These are phyloP conservation scores for Lottia scabra DNA, from an alignment of 2,888 invertebrate species.

Conservation along the genomic window DNA sequence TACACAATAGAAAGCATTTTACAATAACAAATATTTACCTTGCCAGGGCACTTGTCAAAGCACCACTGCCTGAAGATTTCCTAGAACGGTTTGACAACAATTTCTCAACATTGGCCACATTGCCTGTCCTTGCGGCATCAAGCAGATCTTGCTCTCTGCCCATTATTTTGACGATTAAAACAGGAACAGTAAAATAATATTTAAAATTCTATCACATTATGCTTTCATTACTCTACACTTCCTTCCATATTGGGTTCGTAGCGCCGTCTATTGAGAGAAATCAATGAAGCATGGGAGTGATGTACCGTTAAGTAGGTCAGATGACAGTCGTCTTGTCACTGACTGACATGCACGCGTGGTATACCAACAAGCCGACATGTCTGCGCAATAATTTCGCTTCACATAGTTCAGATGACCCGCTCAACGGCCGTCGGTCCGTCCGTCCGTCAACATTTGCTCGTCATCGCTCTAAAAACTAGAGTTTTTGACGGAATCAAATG, in stretches of 20 bases:
- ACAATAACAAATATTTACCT: slow-evolving; percentile 17
- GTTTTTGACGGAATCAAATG: too few species aligned
- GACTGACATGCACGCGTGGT: too few species aligned
- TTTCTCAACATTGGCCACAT: slow-evolving; percentile 89
- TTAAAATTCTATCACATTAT: not conserved
- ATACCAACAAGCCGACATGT: too few species aligned
- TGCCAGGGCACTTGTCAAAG: slow-evolving; percentile 28
- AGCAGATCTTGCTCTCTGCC: slow-evolving; percentile 97
- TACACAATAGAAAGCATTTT: not conserved
- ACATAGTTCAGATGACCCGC: too few species aligned
- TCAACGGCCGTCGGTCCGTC: too few species aligned
- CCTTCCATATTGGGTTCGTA: not conserved
- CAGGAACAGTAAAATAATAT: not conserved
- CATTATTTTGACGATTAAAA: slow-evolving; percentile 73
- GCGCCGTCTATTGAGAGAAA: not conserved
- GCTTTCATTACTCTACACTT: not conserved
- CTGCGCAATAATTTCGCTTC: too few species aligned
- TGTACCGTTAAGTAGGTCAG: too few species aligned
- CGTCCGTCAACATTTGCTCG: too few species aligned
- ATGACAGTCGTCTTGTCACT: too few species aligned
- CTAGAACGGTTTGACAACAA: slow-evolving; percentile 75
- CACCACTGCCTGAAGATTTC: slow-evolving; percentile 35
- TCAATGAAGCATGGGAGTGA: too few species aligned
- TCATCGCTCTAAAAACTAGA: too few species aligned
- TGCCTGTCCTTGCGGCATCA: slow-evolving; percentile 94